phyloP scores from a whole-genome alignment of 2,113 vertebrate genomes.

The Baryphthengus martii region DNA sequence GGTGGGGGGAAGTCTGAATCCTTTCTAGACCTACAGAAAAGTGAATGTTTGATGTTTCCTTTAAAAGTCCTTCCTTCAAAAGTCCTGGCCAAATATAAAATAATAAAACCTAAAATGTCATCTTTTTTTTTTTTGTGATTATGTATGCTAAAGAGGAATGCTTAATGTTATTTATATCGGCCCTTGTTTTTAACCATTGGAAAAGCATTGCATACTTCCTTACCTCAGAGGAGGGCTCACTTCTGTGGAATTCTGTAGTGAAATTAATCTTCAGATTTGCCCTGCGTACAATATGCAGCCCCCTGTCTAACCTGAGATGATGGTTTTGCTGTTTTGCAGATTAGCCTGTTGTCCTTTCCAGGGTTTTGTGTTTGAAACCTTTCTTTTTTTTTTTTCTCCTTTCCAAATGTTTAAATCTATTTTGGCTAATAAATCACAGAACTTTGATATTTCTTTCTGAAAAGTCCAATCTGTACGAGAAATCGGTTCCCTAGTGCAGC shows the following conservation, averaged over 20 bases:
- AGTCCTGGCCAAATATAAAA: slow-evolving; percentile 70
- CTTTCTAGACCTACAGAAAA: slow-evolving; percentile 67
- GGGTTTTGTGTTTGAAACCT: slow-evolving; percentile 54
- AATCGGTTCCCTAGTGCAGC: background rate
- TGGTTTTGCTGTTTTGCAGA: slow-evolving; percentile 27
- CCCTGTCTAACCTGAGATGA: background rate
- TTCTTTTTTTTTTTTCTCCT: background rate
- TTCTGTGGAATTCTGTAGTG: slow-evolving; percentile 18
- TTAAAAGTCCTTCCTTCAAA: slow-evolving; percentile 65
- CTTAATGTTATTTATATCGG: slow-evolving; percentile 13
- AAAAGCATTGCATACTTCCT: slow-evolving; percentile 41
- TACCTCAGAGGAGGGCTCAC: slow-evolving; percentile 38
- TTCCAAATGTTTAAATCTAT: slow-evolving; percentile 56
- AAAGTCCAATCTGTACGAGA: slow-evolving; percentile 39
- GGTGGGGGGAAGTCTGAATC: slow-evolving; percentile 33
- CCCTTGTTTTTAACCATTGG: slow-evolving; percentile 44
- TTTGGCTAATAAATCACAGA: slow-evolving; percentile 72
- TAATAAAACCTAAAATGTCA: slow-evolving; percentile 64
- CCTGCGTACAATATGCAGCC: background rate
- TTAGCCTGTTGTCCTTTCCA: slow-evolving; percentile 52
- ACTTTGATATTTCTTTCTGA: slow-evolving; percentile 55
- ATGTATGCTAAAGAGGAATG: slow-evolving; percentile 24
- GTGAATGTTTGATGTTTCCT: slow-evolving; percentile 72
- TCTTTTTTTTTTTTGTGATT: slow-evolving; percentile 20
- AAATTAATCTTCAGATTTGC: slow-evolving; percentile 6